Evolutionary conservation across 2,113 vertebrate genomes (phyloP).

Genomic region (Puffinus mauretanicus): DNA sequence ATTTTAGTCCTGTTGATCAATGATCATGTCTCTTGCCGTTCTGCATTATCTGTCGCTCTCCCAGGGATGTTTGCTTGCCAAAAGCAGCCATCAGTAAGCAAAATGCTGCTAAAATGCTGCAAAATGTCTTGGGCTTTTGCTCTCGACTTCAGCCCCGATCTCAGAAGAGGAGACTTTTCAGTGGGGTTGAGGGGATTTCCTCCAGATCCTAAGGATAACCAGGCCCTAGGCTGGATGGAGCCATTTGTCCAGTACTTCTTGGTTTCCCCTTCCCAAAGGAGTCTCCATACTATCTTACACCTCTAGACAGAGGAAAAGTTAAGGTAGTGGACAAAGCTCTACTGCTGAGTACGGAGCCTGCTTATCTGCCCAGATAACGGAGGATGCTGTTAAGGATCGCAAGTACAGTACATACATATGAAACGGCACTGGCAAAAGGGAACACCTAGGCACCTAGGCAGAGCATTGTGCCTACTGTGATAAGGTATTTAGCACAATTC

Average conservation of each 20-base stretch:
- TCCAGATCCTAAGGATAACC: neutral
- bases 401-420: neutral
- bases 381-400: rapidly evolving
- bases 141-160: neutral
- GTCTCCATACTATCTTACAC: neutral
- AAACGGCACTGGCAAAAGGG: neutral
- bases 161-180: neutral
- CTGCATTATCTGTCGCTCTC: neutral
- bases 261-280: neutral
- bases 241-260: neutral
- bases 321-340: neutral
- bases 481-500: neutral
- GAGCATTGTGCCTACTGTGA: neutral
- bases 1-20: neutral
- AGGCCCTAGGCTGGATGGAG: neutral
- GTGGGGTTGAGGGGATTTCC: neutral
- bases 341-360: neutral
- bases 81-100: neutral
- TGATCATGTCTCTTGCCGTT: neutral
- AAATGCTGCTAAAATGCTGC: neutral
- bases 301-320: neutral
- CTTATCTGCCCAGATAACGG: neutral
- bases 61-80: neutral
- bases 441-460: neutral
- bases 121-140: neutral